Evolutionary conservation across 2,797 vertebrate genomes (phyloP).

Genomic region (Trachurus trachurus): DNA sequence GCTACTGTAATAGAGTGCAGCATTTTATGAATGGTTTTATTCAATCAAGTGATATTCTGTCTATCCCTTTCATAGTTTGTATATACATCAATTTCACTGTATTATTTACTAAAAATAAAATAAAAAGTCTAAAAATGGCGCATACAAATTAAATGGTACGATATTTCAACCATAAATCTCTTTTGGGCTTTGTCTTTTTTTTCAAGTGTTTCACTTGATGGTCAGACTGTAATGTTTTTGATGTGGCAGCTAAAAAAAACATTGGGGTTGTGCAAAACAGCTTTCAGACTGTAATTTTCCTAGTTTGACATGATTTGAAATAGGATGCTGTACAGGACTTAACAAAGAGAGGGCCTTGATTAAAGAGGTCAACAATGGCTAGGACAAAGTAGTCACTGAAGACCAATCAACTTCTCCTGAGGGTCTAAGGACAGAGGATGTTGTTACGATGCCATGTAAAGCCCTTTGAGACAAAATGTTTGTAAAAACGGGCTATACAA

Average conservation of each 20-base stretch:
- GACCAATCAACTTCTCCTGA: not conserved
- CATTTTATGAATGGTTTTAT: not conserved
- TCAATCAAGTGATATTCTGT: too few relatives aligned
- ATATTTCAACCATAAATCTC: not conserved
- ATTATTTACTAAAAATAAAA: not conserved
- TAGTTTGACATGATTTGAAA: constrained; percentile 9
- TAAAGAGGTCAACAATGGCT: constrained; percentile 20
- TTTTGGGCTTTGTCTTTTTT: not conserved
- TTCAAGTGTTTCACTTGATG: not conserved
- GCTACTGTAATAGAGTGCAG: not conserved
- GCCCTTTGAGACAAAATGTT: too few relatives aligned
- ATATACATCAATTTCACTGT: not conserved
- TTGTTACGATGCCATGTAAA: too few relatives aligned
- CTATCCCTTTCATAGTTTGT: not conserved
- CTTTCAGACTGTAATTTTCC: constrained; percentile 4
- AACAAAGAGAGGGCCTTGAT: not conserved
- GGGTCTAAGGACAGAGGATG: too few relatives aligned
- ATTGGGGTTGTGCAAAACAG: not conserved
- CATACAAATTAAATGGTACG: not conserved
- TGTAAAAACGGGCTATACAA: too few relatives aligned
- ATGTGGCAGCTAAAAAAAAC: not conserved
- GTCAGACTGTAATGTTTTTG: not conserved
- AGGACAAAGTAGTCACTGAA: not conserved
- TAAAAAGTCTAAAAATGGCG: not conserved
- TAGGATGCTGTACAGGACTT: not conserved